phyloP scores from a whole-genome alignment of 2,888 invertebrate genomes.

The Acanthopleura granulata region DNA sequence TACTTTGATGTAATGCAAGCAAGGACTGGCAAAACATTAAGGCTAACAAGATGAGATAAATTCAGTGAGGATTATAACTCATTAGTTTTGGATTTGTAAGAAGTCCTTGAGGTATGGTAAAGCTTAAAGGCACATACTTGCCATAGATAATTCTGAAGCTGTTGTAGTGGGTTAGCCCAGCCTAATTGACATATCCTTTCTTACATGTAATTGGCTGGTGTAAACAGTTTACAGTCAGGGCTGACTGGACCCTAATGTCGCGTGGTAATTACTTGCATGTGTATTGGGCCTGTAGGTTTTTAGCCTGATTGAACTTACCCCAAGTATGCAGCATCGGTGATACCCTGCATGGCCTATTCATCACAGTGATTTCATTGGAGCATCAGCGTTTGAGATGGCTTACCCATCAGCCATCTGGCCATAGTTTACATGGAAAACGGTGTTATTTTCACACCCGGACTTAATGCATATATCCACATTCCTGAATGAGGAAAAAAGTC shows the following conservation, averaged over 20 bases:
- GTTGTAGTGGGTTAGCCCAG: too few relatives aligned
- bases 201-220: conserved; percentile 7
- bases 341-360: too few relatives aligned
- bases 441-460: neutral
- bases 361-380: too few relatives aligned
- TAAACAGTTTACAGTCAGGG: conserved; percentile 6
- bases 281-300: neutral
- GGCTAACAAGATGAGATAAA: too few relatives aligned
- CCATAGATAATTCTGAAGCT: too few relatives aligned
- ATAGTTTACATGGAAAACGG: neutral
- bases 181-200: neutral
- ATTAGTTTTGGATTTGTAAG: too few relatives aligned
- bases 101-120: too few relatives aligned
- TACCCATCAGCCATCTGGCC: neutral
- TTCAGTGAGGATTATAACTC: too few relatives aligned
- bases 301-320: neutral
- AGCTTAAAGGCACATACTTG: too few relatives aligned
- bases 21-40: too few relatives aligned
- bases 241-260: neutral
- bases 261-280: neutral
- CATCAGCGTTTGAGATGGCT: too few relatives aligned
- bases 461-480: neutral
- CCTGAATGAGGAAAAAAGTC: neutral
- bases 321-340: neutral
- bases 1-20: too few relatives aligned